Evolutionary conservation across 2,113 vertebrate genomes (phyloP).

Genomic region (Gasterosteus aculeatus): DNA sequence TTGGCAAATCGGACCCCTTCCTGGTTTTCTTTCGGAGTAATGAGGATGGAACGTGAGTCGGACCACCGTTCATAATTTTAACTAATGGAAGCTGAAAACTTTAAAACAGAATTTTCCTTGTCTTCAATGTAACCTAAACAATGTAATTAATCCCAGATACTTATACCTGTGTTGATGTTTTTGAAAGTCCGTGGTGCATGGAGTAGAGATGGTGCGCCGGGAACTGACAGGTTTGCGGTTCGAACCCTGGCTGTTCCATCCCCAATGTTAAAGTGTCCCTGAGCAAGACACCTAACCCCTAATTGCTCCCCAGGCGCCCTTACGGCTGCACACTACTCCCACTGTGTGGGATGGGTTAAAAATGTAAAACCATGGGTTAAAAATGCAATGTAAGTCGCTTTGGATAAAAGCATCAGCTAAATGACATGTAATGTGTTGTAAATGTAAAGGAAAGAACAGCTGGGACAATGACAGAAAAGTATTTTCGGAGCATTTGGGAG

Average conservation of each 20-base stretch:
- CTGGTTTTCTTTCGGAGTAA: constrained; percentile 98
- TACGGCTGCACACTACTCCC: no score
- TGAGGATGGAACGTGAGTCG: constrained; percentile 97
- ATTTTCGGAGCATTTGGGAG: not conserved
- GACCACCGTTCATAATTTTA: not conserved
- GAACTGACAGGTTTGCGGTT: no score
- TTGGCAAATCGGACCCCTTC: constrained; percentile 97
- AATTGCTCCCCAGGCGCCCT: no score
- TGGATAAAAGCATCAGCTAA: no score
- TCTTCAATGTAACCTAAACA: not conserved
- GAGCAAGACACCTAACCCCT: no score
- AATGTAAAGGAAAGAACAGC: not conserved
- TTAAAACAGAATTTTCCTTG: not conserved
- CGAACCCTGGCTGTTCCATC: no score
- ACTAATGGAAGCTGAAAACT: not conserved
- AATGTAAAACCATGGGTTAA: no score
- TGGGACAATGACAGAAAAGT: not conserved
- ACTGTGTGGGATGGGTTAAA: no score
- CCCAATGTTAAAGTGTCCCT: no score
- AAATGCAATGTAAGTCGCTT: no score
- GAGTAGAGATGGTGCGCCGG: no score
- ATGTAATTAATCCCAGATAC: not conserved
- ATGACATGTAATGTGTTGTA: no score
- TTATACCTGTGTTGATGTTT: not conserved
- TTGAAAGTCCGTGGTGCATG: not conserved